Base-by-base conservation (phyloP, 2,113 vertebrate species). In the Agapornis roseicollis region DNA sequence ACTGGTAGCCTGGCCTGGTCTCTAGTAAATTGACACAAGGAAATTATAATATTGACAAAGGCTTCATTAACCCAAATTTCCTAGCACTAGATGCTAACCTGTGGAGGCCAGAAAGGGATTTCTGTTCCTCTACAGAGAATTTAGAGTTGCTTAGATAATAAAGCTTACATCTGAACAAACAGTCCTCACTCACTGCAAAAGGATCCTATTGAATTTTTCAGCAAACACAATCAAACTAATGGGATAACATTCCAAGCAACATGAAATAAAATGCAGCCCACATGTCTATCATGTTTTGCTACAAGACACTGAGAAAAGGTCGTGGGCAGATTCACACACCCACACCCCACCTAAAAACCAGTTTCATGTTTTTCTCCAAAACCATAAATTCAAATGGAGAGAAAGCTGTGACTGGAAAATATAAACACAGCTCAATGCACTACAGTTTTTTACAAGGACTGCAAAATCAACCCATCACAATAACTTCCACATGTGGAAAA, bases 41-140 rank as follows among this genome's bases (percentile, higher is more conserved):
- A 76, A 92, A 94, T 71, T 20, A 74, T 49, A 81, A 88, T 66
- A 79, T 11, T 71, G 70, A 63, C 41, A 70, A 88, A 63, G 20
- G 13, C 41, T 74, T 87, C n/a, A 66, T 56, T 56, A 78, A 29
- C 29, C 8, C 27, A 6, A 3, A 12, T 52, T 79, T 81, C 44
- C 60, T 55, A 25, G 20, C 35, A 49, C 24, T 63, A 49, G 20
- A 33, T n/a, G 14, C 39, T 37, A 79, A 73, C 20, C 8, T 41
- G 37, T 19, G 73, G 53, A 85, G 13, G 61, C 50, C 61, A 82
- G 24, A 11, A 85, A 58, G 20, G 65, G 46, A 74, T 52, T 85
- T 66, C 37, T 79, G 0, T 33, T 76, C n/a, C 46, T 74, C 50
- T 35, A 18, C 61, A 81, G 20, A 35, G 29, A 74, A 81, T 81